Evolutionary conservation across 2,113 vertebrate genomes (phyloP).

Genomic region (Tichodroma muraria): DNA sequence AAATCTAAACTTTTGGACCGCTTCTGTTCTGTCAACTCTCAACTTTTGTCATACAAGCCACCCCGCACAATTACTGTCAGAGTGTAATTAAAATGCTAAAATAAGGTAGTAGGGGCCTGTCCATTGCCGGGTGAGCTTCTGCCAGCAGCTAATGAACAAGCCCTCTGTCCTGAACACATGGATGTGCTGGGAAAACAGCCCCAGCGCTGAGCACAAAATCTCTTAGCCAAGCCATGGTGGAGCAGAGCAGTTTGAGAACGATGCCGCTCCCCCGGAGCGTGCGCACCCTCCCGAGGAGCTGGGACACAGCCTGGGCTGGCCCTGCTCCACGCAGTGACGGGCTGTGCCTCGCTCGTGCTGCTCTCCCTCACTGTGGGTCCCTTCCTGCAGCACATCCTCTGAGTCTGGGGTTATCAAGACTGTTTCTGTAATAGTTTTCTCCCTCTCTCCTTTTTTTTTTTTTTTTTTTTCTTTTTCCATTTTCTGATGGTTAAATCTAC

Average conservation of each 20-base stretch:
- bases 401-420: not conserved
- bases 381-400: not conserved
- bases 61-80: not conserved
- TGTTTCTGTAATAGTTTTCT: not conserved
- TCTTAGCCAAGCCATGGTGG: not conserved
- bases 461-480: too few species aligned
- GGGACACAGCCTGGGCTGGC: not conserved
- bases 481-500: not conserved
- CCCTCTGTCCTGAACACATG: not conserved
- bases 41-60: not conserved
- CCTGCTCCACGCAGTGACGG: not conserved
- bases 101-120: not conserved
- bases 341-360: fast-evolving
- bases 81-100: not conserved
- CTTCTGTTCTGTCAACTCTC: not conserved
- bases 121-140: not conserved
- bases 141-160: not conserved
- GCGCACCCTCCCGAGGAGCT: fast-evolving
- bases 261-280: fast-evolving
- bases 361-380: not conserved
- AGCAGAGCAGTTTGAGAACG: not conserved
- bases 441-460: too few species aligned
- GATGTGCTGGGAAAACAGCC: not conserved
- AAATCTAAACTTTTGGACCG: not conserved
- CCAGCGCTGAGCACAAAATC: not conserved